A percentile compares a stretch with the other conserved stretches of the same genome.
These are phyloP conservation scores for Bugula neritina DNA, from an alignment of 2,888 invertebrate genomes.

Conservation along the genomic window DNA sequence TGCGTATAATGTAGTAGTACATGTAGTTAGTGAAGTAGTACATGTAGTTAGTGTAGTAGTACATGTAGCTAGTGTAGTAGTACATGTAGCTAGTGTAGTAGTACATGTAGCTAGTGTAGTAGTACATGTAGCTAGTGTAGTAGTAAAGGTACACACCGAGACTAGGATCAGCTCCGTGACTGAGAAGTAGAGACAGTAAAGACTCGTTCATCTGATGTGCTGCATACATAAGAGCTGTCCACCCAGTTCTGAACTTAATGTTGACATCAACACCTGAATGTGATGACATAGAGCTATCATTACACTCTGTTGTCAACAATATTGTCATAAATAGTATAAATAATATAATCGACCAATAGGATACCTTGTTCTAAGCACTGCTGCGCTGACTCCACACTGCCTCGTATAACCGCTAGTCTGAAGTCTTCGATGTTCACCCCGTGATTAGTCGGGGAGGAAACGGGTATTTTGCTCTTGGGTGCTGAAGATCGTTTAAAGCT, in stretches of 20 bases:
- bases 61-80: no score
- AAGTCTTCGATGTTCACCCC: conserved; percentile 22
- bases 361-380: conserved; percentile 6
- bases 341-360: no score
- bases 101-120: no score
- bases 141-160: not conserved
- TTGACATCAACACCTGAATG: conserved; percentile 14
- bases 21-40: no score
- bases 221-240: conserved; percentile 21
- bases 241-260: conserved; percentile 9
- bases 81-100: no score
- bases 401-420: conserved; percentile 15
- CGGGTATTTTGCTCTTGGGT: conserved; percentile 12
- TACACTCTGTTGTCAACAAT: no score
- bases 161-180: not conserved
- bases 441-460: conserved; percentile 6
- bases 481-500: not conserved
- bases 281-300: not conserved
- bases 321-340: no score
- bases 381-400: not conserved
- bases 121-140: not conserved
- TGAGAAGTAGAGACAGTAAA: not conserved
- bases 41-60: no score
- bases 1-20: no score
- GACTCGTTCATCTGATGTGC: conserved; percentile 17